Evolutionary conservation across 2,113 vertebrate genomes (phyloP).

Genomic region (Oceanites oceanicus): DNA sequence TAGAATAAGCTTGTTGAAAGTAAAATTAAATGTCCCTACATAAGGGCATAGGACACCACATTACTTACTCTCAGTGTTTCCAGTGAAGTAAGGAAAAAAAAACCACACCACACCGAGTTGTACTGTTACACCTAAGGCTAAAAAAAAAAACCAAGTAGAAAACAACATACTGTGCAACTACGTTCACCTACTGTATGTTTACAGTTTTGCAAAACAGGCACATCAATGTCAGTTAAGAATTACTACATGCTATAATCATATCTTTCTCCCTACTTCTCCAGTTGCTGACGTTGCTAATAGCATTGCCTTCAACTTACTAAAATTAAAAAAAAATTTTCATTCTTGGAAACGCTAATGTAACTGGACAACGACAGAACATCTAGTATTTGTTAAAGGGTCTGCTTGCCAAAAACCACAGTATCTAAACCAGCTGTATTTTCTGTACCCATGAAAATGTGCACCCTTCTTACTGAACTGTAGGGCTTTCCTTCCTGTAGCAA

Average conservation of each 20-base stretch:
- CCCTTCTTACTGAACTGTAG: too few species aligned
- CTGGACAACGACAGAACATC: not conserved
- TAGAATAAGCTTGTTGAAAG: not conserved
- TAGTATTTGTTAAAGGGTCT: not conserved
- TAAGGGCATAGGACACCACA: not conserved
- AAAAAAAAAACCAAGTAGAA: not conserved
- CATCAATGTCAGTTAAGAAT: not conserved
- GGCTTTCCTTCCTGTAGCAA: not conserved
- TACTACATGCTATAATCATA: not conserved
- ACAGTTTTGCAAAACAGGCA: not conserved
- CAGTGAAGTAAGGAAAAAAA: not conserved
- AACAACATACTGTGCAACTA: not conserved
- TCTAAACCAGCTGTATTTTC: not conserved
- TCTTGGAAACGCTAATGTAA: not conserved
- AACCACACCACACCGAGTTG: not conserved
- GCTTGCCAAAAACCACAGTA: not conserved
- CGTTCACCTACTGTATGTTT: not conserved
- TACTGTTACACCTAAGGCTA: not conserved
- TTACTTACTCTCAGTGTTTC: fast-evolving
- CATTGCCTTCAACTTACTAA: not conserved
- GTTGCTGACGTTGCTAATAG: not conserved
- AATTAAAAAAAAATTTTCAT: not conserved
- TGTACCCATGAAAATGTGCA: not conserved
- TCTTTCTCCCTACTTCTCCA: not conserved
- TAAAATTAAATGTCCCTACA: not conserved